Conservation (phyloP, 2,797 vertebrate species). For the Anguilla pacifica region DNA sequence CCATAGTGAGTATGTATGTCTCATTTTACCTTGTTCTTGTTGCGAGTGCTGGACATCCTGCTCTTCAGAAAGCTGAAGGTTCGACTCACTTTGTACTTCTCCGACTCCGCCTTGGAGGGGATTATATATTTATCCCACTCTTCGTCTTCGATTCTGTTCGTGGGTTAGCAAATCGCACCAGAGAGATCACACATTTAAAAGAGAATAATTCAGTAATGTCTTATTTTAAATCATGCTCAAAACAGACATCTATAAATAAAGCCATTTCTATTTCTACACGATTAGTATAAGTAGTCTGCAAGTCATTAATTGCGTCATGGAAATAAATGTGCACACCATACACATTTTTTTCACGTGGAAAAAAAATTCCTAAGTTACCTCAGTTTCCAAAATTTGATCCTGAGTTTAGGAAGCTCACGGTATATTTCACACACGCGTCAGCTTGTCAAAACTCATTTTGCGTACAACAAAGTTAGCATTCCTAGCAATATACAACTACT, state of each 20-base stretch:
- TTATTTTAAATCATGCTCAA: neutral
- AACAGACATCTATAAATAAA: neutral
- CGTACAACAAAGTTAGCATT: neutral
- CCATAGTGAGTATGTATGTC: neutral
- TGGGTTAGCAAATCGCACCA: neutral
- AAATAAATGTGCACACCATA: neutral
- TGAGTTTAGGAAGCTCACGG: neutral
- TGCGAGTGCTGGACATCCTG: conserved; percentile 90
- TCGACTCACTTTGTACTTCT: conserved; percentile 92
- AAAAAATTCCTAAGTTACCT: neutral
- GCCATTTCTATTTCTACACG: neutral
- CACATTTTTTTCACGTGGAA: neutral
- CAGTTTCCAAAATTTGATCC: neutral
- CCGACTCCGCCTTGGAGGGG: conserved; percentile 83
- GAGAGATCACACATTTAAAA: neutral
- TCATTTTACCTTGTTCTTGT: conserved; percentile 78
- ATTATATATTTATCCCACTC: conserved; percentile 86
- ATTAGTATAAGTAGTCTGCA: neutral
- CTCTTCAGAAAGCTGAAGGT: conserved; percentile 94
- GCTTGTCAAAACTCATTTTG: neutral
- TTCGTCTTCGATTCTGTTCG: conserved; percentile 83
- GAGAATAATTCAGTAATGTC: neutral
- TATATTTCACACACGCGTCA: neutral
- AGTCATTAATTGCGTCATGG: neutral
- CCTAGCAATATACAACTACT: neutral